These are phyloP conservation scores for Trichacis sp. DNA, from an alignment of 2,888 invertebrate species.

Conservation along the genomic window DNA sequence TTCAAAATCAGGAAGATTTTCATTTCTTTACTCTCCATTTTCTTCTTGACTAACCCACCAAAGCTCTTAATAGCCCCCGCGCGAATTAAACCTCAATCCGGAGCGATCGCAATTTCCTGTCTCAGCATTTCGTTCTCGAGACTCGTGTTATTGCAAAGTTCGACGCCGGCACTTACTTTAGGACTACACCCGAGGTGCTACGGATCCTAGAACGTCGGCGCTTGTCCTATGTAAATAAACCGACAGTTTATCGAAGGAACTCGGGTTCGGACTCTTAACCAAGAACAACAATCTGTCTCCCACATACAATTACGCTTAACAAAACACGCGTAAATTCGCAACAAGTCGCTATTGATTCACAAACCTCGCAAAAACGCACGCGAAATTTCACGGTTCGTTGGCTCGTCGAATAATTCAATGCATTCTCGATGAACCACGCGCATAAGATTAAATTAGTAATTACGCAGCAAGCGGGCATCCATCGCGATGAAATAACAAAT, in stretches of 20 bases:
- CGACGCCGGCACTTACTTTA: conserved; percentile 21
- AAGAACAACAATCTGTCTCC: conserved; percentile 40
- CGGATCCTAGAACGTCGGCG: conserved; percentile 17
- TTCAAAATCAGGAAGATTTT: too few species aligned
- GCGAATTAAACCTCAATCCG: too few species aligned
- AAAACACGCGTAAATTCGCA: conserved; percentile 4
- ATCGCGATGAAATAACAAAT: conserved; percentile 13
- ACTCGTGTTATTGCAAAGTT: conserved; percentile 17
- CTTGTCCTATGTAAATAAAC: conserved; percentile 42
- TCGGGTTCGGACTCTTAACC: conserved; percentile 38
- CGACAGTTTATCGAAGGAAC: conserved; percentile 36
- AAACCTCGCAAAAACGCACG: too few species aligned
- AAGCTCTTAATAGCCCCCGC: too few species aligned
- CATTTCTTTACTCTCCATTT: too few species aligned
- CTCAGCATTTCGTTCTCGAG: neutral
- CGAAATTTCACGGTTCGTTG: too few species aligned
- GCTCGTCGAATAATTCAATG: neutral
- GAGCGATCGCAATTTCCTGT: neutral
- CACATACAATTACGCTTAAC: conserved; percentile 37
- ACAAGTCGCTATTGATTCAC: neutral
- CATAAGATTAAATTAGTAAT: neutral
- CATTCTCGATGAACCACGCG: neutral
- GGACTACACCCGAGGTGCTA: conserved; percentile 20
- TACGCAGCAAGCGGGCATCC: neutral
- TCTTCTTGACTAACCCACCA: too few species aligned